phyloP scores from a whole-genome alignment of 2,797 vertebrate genomes.

The Microctenopoma lineatum region DNA sequence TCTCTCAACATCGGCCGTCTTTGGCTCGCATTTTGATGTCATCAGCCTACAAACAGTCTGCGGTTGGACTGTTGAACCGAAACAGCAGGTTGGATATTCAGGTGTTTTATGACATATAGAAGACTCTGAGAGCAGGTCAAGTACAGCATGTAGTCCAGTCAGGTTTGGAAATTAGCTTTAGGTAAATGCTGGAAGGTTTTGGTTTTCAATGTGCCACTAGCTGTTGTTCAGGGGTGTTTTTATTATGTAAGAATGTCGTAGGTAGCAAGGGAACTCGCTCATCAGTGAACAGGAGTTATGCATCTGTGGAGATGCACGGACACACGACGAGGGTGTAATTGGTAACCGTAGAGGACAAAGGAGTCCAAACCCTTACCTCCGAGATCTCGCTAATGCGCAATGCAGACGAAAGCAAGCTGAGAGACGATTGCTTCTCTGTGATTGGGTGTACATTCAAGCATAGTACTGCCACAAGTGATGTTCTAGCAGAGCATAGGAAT shows the following conservation, averaged over 20 bases:
- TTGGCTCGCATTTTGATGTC: constrained; percentile 40
- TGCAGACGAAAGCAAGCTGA: neutral
- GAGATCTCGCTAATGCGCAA: neutral
- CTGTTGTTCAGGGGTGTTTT: constrained; percentile 16
- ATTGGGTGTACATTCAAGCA: neutral
- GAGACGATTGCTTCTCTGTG: neutral
- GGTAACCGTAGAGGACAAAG: neutral
- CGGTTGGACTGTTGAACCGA: constrained; percentile 27
- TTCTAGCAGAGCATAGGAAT: neutral
- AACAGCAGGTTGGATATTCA: constrained; percentile 19
- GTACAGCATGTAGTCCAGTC: neutral
- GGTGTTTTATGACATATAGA: constrained; percentile 21
- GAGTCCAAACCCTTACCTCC: neutral
- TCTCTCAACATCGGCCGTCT: neutral
- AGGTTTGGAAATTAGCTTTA: constrained; percentile 12
- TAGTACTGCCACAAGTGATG: neutral
- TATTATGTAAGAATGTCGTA: neutral
- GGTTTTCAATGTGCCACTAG: constrained; percentile 9
- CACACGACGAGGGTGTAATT: neutral
- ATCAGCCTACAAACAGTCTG: constrained; percentile 31
- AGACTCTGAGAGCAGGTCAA: neutral
- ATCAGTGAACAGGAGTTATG: neutral
- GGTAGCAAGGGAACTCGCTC: neutral
- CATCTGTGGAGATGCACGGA: neutral
- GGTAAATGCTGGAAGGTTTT: neutral